Evolutionary conservation across 1,140 invertebrate genomes (phyloP).

Genomic region (Plodia interpunctella): DNA sequence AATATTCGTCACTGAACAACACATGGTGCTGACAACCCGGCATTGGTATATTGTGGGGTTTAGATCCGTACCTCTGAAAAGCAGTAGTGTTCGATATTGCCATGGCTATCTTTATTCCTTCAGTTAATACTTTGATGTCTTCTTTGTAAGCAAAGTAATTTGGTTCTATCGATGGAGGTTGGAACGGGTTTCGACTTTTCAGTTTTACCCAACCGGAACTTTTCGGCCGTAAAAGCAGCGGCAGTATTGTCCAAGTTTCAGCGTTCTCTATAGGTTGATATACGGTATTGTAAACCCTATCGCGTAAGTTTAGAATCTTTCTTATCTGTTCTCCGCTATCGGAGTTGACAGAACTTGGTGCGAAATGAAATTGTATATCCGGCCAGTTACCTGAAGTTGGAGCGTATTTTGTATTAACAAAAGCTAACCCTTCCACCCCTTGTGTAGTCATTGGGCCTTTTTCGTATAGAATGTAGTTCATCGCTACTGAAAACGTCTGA

Average conservation of each 20-base stretch:
- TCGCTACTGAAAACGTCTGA: conserved; percentile 85
- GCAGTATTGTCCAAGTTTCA: conserved; percentile 91
- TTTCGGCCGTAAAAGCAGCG: conserved; percentile 87
- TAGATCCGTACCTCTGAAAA: conserved; percentile 88
- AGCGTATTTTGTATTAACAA: conserved; percentile 90
- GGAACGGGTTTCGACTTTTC: conserved; percentile 86
- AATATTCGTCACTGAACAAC: conserved; percentile 89
- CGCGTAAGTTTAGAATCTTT: conserved; percentile 85
- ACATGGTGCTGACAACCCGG: conserved; percentile 86
- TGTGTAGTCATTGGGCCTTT: conserved; percentile 88
- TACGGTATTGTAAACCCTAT: conserved; percentile 89
- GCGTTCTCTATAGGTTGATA: conserved; percentile 87
- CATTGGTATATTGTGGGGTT: conserved; percentile 86
- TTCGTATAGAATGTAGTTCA: conserved; percentile 89
- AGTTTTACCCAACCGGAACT: conserved; percentile 90
- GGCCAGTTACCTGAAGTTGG: conserved; percentile 85
- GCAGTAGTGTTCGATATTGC: conserved; percentile 87
- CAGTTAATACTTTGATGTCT: conserved; percentile 85
- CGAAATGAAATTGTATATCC: conserved; percentile 92
- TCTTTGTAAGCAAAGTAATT: conserved; percentile 92
- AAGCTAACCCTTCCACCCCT: conserved; percentile 89
- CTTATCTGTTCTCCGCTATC: conserved; percentile 87
- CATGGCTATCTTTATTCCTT: conserved; percentile 90
- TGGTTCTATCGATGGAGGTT: conserved; percentile 92
- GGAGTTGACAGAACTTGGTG: conserved; percentile 88